phyloP scores from a whole-genome alignment of 2,113 vertebrate genomes.

The Malurus melanocephalus region DNA sequence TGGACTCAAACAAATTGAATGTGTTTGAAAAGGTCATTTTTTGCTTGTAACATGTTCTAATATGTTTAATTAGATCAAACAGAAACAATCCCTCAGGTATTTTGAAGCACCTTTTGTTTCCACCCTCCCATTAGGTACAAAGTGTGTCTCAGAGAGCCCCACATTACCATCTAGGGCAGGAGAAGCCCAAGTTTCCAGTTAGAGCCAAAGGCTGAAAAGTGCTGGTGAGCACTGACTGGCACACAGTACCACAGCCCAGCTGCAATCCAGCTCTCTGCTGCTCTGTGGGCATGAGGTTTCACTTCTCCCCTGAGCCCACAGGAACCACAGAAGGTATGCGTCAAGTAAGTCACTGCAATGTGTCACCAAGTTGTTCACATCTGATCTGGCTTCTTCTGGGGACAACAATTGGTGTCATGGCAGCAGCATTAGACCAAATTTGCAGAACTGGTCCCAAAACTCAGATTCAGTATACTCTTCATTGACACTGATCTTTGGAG shows the following conservation, averaged over 20 bases:
- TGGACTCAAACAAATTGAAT: constrained; percentile 56
- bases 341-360: neutral
- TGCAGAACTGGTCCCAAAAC: neutral
- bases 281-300: neutral
- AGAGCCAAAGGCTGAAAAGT: neutral
- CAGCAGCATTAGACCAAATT: neutral
- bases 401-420: neutral
- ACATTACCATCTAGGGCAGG: neutral
- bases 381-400: neutral
- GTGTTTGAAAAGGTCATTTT: constrained; percentile 54
- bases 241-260: neutral
- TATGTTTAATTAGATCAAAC: constrained; percentile 16
- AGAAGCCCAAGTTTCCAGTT: neutral
- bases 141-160: neutral
- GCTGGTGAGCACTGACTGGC: neutral
- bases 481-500: neutral
- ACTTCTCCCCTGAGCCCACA: neutral
- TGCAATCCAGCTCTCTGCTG: neutral
- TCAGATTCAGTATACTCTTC: neutral
- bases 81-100: neutral
- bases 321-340: neutral
- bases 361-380: neutral
- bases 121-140: neutral
- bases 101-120: neutral
- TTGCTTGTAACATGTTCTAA: constrained; percentile 34